These are phyloP conservation scores for Allygus modestus DNA, from an alignment of 2,888 invertebrate genomes.

Conservation along the genomic window DNA sequence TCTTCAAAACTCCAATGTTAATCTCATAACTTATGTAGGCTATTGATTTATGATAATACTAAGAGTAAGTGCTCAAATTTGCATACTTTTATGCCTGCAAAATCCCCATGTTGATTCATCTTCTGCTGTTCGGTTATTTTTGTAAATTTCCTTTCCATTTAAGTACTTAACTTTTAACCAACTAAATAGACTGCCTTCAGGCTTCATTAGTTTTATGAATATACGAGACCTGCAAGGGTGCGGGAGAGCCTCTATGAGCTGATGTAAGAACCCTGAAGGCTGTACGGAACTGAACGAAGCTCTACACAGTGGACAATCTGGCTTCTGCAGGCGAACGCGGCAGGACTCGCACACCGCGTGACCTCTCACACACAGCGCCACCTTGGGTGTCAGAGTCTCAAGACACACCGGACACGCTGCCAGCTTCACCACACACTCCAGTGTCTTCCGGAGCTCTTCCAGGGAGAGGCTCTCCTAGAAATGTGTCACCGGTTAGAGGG, in stretches of 20 bases:
- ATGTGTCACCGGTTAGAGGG: not conserved
- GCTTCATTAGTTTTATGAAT: too few relatives aligned
- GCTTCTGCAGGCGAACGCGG: not conserved
- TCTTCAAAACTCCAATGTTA: too few relatives aligned
- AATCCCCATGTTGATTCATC: too few relatives aligned
- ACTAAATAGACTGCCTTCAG: too few relatives aligned
- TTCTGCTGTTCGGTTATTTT: too few relatives aligned
- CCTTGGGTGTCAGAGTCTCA: not conserved
- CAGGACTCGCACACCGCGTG: not conserved
- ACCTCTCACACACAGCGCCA: not conserved
- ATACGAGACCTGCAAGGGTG: slow-evolving; percentile 22
- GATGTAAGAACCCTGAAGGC: not conserved
- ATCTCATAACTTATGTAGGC: too few relatives aligned
- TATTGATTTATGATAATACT: too few relatives aligned
- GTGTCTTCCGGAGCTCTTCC: not conserved
- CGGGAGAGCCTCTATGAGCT: slow-evolving; percentile 7
- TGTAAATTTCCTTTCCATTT: too few relatives aligned
- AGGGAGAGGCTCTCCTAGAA: not conserved
- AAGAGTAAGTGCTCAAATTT: too few relatives aligned
- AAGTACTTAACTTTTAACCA: too few relatives aligned
- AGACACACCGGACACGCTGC: not conserved
- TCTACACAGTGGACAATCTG: not conserved
- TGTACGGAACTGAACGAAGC: not conserved
- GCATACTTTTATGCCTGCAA: too few relatives aligned
- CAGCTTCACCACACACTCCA: not conserved